Base-by-base conservation (phyloP, 2,113 vertebrate genomes). In the Anas platyrhynchos region DNA sequence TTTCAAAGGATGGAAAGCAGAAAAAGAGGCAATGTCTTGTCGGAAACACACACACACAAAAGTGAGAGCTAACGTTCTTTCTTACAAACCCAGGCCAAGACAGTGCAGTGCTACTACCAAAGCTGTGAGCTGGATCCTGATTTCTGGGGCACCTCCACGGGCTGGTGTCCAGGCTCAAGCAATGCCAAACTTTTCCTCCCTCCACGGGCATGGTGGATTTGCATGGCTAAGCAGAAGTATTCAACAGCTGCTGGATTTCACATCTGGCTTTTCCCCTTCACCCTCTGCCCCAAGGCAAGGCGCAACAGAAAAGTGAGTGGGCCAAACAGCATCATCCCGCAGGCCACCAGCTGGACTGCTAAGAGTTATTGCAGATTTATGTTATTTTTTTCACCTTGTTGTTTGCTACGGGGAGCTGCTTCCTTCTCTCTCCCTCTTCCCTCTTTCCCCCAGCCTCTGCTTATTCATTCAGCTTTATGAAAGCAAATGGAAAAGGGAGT, bases 191-290 rank as follows among this genome's bases (percentile, higher is more conserved):
- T 86, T 44, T 74, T 86, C 81, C 68, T 83, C 52, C 6, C 34
- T 54, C 31, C 1, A 2, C 13, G 46, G 65, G 61, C 61, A 59
- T 0, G 0, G 61, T 43, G 80, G 79, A 84, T 68, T 68, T 92
- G 52, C 73, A 79, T 5, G 32, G 77, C 54, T 65, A 72, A 92
- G 73, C 61, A 61, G 36, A 94, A 93, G 38, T 36, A 82, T 65
- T 84, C 56, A 75, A 71, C 91, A 93, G 86, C 83, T 93, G 92
- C 38, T 65, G n/a, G 50, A 84, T 84, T 91, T 88, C 73, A 86
- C 61, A 84, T 62, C 72, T 55, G 76, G 46, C 65, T 54, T 56
- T 15, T 52, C 56, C 26, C 65, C 56, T 93, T 78, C 52, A 41
- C 52, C 20, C 17, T 8, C 9, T 32, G 38, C 38, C 65, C 58